Evolutionary conservation across 2,113 vertebrate species (phyloP), one percentile per base, ranked within the genome.

Genomic region (Suricata suricatta): DNA sequence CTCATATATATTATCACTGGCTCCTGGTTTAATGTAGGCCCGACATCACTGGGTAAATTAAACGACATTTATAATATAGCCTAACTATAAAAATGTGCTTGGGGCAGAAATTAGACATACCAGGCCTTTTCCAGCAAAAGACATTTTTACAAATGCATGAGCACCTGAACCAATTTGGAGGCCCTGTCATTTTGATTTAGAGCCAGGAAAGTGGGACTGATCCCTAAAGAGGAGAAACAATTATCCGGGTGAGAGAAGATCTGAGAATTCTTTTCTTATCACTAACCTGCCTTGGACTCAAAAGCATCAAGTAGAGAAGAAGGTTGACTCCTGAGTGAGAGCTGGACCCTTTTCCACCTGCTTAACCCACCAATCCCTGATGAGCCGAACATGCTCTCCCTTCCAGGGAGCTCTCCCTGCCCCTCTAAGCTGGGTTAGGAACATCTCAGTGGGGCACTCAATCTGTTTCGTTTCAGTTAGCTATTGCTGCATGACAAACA

Each of bases 71-170:
- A 71, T 86, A 97, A 97, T 94, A 96, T 93, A 97, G 97, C 97
- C 97, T 94, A 97, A 98, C 95, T 97, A 96, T 98, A 96, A 96
- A 98, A 98, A 95, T 97, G 90, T 83, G 5, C 98, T 97, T 94
- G 25, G 0, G 44, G 97, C 98, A 98, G 93, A 0, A 92, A 54
- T 98, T 97, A 97, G 96, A 98, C 94, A 93, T 81, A 96, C 69
- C 93, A 72, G 98, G 96, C 64, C 93, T 94, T 80, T 97, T 97
- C 97, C 93, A 71, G 97, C 72, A 83, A 93, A 93, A 98, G 98
- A 95, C 96, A 81, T 88, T 23, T 17, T 94, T 94, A 98, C 96
- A 97, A 97, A 87, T 0, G 80, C 95, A 72, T 71, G 97, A 85
- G 95, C 93, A 94, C 97, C 98, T 97, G 98, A 97, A 96, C 88